phyloP scores from a whole-genome alignment of 2,113 vertebrate genomes.

The Callochromis pleurospilus region DNA sequence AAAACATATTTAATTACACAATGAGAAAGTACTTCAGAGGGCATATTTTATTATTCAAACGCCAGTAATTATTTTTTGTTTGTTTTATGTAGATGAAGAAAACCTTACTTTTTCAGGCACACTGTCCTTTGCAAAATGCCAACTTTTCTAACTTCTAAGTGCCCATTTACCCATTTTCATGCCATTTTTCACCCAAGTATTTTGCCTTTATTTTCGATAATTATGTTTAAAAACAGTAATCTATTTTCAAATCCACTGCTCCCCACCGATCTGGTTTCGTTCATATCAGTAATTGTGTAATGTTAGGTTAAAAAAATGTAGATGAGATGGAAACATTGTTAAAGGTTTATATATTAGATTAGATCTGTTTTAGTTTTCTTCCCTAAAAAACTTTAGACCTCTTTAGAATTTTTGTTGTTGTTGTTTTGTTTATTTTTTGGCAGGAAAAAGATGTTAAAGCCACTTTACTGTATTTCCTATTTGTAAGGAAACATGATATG shows the following conservation, averaged over 20 bases:
- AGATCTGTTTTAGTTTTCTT: not conserved
- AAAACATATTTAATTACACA: not conserved
- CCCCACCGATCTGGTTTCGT: not conserved
- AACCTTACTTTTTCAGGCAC: not conserved
- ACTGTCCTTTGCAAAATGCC: not conserved
- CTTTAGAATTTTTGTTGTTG: not conserved
- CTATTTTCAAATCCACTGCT: not conserved
- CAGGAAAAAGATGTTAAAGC: not conserved
- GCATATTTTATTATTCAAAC: not conserved
- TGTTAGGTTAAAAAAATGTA: not conserved
- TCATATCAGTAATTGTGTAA: not conserved
- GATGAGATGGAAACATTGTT: not conserved
- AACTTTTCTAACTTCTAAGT: not conserved
- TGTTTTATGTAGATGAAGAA: not conserved
- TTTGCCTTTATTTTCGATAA: not conserved
- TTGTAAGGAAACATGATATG: not conserved
- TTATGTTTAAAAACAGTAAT: not conserved
- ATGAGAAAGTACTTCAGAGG: not conserved
- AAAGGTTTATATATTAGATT: not conserved
- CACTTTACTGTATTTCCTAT: not conserved
- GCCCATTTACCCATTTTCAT: not conserved
- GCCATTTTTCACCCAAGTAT: not conserved
- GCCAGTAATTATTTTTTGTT: not conserved
- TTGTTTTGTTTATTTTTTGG: not conserved
- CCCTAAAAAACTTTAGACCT: not conserved